These are phyloP conservation scores for Sphaeramia orbicularis DNA, from an alignment of 2,797 vertebrate genomes.

Conservation along the genomic window DNA sequence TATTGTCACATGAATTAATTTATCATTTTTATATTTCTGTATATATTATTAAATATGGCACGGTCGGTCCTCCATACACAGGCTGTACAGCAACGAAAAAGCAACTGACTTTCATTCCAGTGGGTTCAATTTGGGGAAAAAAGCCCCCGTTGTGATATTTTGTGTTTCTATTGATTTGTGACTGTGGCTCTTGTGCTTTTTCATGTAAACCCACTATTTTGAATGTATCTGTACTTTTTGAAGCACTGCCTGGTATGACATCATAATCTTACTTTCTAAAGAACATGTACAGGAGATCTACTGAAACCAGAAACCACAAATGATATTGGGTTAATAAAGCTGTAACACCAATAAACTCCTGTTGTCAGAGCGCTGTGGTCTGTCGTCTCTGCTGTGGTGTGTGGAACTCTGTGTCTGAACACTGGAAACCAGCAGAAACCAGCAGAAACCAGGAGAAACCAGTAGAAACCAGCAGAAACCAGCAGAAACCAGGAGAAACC, in stretches of 20 bases:
- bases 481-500: no score
- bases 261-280: conserved; percentile 53
- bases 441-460: no score
- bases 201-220: conserved; percentile 40
- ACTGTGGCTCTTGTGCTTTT: conserved; percentile 42
- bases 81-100: not conserved
- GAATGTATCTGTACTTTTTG: conserved; percentile 35
- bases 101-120: no score
- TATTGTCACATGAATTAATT: no score
- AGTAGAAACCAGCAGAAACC: no score
- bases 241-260: conserved; percentile 15
- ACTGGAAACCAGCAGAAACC: no score
- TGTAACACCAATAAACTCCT: conserved; percentile 70
- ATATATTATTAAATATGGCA: no score
- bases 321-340: conserved; percentile 50
- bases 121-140: conserved; percentile 27
- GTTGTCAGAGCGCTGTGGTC: no score
- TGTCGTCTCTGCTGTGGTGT: conserved; percentile 29
- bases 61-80: conserved; percentile 41
- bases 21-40: no score
- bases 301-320: no score
- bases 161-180: conserved; percentile 45
- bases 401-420: no score
- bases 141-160: conserved; percentile 9
- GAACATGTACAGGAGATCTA: conserved; percentile 9